A percentile compares a stretch with the other conserved stretches of the same genome.
Evolutionary conservation across 2,797 vertebrate genomes (phyloP).

Genomic region (Ctenopoma kingsleyae): DNA sequence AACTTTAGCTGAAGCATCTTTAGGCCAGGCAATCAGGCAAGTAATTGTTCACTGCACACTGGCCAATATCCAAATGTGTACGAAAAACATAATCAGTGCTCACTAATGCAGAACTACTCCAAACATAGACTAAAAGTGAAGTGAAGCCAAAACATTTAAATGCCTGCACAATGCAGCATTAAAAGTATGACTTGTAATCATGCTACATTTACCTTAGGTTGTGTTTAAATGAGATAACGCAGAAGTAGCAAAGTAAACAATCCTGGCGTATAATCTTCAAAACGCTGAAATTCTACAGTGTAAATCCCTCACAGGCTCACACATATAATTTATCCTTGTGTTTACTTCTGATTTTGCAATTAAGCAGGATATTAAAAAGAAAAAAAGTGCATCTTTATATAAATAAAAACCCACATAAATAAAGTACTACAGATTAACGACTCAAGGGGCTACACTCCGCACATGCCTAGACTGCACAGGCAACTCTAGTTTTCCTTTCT

Average conservation of each 20-base stretch:
- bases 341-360: conserved; percentile 62
- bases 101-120: conserved; percentile 19
- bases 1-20: conserved; percentile 49
- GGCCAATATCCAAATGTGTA: conserved; percentile 50
- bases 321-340: conserved; percentile 45
- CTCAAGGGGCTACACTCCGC: conserved; percentile 27
- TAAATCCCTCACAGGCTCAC: conserved; percentile 61
- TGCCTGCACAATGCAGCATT: conserved; percentile 1
- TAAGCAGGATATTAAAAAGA: conserved; percentile 52
- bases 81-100: conserved; percentile 40
- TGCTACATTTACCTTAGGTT: conserved; percentile 33
- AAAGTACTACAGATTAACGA: conserved; percentile 61
- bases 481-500: too few species aligned
- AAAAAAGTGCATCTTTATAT: not conserved
- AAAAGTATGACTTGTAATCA: conserved; percentile 35
- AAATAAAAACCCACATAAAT: conserved; percentile 53
- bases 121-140: conserved; percentile 19
- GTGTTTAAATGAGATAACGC: conserved; percentile 43
- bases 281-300: conserved; percentile 32
- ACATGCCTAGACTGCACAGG: not conserved
- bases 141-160: not conserved
- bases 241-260: conserved; percentile 53
- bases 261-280: conserved; percentile 42
- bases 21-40: conserved; percentile 48
- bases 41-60: conserved; percentile 53